Base-by-base conservation (phyloP, 2,797 vertebrate genomes). In the Gymnothorax reevesii region DNA sequence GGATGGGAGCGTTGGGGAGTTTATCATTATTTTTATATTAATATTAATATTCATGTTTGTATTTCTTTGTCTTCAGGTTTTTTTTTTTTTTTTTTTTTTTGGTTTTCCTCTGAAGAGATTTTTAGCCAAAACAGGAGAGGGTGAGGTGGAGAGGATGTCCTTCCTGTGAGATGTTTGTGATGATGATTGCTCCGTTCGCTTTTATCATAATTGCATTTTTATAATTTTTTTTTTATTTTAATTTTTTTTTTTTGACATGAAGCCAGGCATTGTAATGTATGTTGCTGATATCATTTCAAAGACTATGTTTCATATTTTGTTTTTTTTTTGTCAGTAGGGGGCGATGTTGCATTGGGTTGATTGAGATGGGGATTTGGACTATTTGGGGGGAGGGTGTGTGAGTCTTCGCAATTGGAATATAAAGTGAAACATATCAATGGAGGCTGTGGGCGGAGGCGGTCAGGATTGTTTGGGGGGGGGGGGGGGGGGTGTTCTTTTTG, bases 261-360 rank as follows among this genome's bases (percentile, higher is more conserved):
- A 94, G 91, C 93, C 92, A 94, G 95, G 90, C 92, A 94, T 93
- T 94, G 91, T 93, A 90, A 94, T 95, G 92, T 92, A 92, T 93
- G 91, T 94, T 88, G 92, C 94, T 94, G 89, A 87, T 93, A 92
- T 94, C 88, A 94, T 95, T 95, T 95, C 94, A 93, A 89, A 90
- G 86, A 82, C 90, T 60, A 90, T 54, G 54, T 84, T 88, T 93
- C 93, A 83, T 93, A 91, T 93, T 93, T 90, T 91, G 49, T 83
- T 25, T 94, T 94, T 83, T 25, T 94, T 94, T 90, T 92, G 89
- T 93, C 89, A 59, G 60, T 54, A 88, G 88, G 89, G 93, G n/a
- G 42, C 86, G 86, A 91, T 89, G 91, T 91, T 89, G 92, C 91
- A 90, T 92, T 54, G 77, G 75, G 91, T 90, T 91, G 91, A 92